phyloP scores from a whole-genome alignment of 2,888 invertebrate species.

The Parnassius smintheus region DNA sequence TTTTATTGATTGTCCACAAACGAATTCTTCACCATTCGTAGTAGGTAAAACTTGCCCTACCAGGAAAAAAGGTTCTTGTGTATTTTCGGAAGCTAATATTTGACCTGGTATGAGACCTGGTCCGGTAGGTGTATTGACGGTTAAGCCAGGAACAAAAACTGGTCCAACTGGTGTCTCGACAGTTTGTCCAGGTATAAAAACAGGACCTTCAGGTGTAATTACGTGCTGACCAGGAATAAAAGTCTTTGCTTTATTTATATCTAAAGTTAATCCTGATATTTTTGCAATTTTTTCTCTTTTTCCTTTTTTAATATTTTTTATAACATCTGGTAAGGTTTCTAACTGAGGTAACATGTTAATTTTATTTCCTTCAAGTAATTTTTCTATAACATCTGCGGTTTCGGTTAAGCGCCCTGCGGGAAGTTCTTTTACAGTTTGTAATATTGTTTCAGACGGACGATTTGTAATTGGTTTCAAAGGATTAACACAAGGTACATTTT shows the following conservation, averaged over 20 bases:
- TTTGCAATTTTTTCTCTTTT: conserved; percentile 81
- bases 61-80: conserved; percentile 83
- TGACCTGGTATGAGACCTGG: conserved; percentile 88
- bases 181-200: conserved; percentile 89
- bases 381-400: conserved; percentile 82
- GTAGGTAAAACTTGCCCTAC: conserved; percentile 86
- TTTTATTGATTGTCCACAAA: conserved; percentile 84
- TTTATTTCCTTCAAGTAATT: conserved; percentile 77
- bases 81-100: conserved; percentile 81
- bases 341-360: conserved; percentile 82
- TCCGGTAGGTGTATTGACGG: conserved; percentile 84
- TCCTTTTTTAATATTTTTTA: conserved; percentile 82
- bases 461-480: conserved; percentile 80
- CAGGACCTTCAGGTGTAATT: conserved; percentile 84
- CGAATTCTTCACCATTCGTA: conserved; percentile 78
- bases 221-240: conserved; percentile 88
- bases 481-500: conserved; percentile 83
- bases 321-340: conserved; percentile 83
- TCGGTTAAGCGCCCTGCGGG: conserved; percentile 79
- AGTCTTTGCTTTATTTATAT: conserved; percentile 84
- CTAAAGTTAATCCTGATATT: conserved; percentile 83
- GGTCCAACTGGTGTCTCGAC: conserved; percentile 85
- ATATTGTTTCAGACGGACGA: conserved; percentile 68
- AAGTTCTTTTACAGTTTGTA: conserved; percentile 77
- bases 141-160: conserved; percentile 87